Evolutionary conservation across 2,113 vertebrate genomes (phyloP).

Genomic region (Podarcis raffonei): DNA sequence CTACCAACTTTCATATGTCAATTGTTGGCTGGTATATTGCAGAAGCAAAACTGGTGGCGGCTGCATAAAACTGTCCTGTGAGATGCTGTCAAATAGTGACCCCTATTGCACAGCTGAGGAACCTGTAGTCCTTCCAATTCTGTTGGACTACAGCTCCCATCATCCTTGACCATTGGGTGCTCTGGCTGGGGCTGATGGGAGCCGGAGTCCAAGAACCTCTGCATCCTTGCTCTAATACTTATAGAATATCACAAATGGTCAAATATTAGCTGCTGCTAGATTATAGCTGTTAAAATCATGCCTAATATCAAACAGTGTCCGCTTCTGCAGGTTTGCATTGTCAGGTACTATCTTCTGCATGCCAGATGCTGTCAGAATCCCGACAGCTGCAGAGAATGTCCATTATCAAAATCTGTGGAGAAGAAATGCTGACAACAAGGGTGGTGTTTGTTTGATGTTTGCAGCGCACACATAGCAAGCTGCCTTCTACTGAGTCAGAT

Average conservation of each 20-base stretch:
- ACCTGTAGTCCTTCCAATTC: no score
- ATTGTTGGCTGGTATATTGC: background rate
- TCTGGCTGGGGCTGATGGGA: no score
- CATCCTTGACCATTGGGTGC: no score
- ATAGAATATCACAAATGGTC: background rate
- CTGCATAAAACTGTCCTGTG: background rate
- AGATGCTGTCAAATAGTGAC: background rate
- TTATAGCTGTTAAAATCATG: background rate
- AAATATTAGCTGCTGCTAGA: background rate
- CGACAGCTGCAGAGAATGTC: background rate
- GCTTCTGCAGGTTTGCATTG: background rate
- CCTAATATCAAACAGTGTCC: background rate
- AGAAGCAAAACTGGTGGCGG: background rate
- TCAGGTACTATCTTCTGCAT: background rate
- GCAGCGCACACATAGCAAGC: no score
- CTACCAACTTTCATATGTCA: background rate
- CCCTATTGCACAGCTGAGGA: background rate
- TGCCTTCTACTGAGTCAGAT: no score
- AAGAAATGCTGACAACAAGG: background rate
- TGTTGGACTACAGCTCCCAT: no score
- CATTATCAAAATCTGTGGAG: background rate
- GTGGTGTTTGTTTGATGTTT: background rate
- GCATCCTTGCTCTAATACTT: no score
- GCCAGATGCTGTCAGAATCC: background rate
- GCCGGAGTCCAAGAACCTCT: no score